Conservation (phyloP, 2,113 vertebrate genomes). For the Misgurnus mizolepis region DNA sequence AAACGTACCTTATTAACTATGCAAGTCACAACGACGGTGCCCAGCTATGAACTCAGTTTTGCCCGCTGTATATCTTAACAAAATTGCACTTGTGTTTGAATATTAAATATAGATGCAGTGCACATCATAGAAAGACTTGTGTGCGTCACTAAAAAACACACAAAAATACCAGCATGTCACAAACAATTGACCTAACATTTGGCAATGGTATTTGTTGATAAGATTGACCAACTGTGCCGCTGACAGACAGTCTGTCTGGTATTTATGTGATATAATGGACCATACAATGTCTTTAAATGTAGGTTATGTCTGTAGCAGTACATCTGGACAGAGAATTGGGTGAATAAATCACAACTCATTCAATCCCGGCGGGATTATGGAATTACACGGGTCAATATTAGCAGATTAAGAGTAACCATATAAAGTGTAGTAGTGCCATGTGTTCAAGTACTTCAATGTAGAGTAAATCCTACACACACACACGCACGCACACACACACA, state of each 20-base stretch:
- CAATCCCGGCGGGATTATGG: constrained; percentile 36
- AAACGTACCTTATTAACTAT: neutral
- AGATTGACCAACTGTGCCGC: constrained; percentile 33
- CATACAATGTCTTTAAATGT: constrained; percentile 32
- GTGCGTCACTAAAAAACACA: neutral
- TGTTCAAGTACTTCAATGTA: constrained; percentile 6
- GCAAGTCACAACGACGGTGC: constrained; percentile 6
- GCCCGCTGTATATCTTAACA: constrained; percentile 28
- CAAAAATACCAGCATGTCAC: neutral
- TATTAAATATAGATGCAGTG: too few species aligned
- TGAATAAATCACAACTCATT: constrained; percentile 22
- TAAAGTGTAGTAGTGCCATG: neutral
- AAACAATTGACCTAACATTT: constrained; percentile 36
- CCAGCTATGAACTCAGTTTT: constrained; percentile 10
- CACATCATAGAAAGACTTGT: too few species aligned
- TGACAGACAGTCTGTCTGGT: constrained; percentile 16
- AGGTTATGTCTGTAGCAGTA: constrained; percentile 27
- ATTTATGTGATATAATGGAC: constrained; percentile 32
- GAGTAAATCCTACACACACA: neutral
- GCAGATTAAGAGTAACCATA: constrained; percentile 24
- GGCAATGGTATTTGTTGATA: constrained; percentile 5
- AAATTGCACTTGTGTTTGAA: constrained; percentile 6
- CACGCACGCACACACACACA: too few species aligned
- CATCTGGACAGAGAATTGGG: constrained; percentile 14
- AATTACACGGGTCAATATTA: constrained; percentile 44